Percentiles rank a stretch among this genome's conserved stretches.
phyloP scores from a whole-genome alignment of 2,113 vertebrate species.

The Triplophysa siluroides region DNA sequence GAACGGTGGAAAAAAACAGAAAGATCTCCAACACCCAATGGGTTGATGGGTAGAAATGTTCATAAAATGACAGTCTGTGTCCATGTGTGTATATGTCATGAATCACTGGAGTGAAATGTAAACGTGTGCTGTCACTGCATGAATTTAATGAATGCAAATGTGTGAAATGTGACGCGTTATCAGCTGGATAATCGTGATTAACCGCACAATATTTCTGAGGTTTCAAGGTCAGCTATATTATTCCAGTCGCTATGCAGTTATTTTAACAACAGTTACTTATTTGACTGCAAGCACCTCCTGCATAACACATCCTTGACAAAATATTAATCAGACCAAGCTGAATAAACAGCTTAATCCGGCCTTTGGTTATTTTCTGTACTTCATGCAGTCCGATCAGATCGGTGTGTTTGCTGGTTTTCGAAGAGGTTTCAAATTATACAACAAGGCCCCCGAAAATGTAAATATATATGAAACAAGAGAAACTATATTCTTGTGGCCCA shows the following conservation, averaged over 20 bases:
- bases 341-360: too few relatives aligned
- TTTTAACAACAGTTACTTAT: constrained; percentile 56
- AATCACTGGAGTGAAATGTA: background rate
- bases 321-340: background rate
- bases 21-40: background rate
- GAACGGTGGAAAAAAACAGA: constrained; percentile 30
- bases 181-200: background rate
- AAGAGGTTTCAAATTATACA: background rate
- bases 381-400: too few relatives aligned
- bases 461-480: background rate
- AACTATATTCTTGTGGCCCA: background rate
- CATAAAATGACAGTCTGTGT: constrained; percentile 2
- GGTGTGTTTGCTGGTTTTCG: background rate
- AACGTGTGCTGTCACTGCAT: background rate
- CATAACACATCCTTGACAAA: background rate
- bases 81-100: background rate
- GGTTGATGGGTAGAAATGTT: background rate
- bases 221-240: constrained; percentile 60
- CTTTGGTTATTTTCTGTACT: too few relatives aligned
- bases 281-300: background rate
- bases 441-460: background rate
- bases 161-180: background rate
- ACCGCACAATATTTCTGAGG: constrained; percentile 30
- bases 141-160: background rate
- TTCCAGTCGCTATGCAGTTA: constrained; percentile 3